A percentile compares a stretch with the other conserved stretches of the same genome.
Evolutionary conservation across 37 sponge, comb jelly and placozoan genomes (phyloP).

Genomic region (Eunapius fragilis): DNA sequence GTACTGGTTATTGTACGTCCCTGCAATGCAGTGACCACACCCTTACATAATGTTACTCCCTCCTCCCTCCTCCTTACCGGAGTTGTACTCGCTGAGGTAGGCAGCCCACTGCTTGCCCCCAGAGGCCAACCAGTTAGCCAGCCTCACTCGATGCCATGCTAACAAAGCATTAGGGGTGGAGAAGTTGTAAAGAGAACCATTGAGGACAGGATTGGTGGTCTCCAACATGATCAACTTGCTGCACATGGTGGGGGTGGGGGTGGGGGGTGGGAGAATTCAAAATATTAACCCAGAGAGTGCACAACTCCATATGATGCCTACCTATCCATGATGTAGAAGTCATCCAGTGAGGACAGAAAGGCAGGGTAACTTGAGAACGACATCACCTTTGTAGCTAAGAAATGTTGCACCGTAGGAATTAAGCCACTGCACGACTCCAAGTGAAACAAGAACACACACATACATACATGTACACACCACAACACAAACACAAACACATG

Average conservation of each 20-base stretch:
- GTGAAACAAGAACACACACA: not conserved
- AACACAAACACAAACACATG: not conserved
- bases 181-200: slow-evolving; percentile 27
- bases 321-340: slow-evolving; percentile 79
- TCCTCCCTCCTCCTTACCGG: slow-evolving; percentile 28
- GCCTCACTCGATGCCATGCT: slow-evolving; percentile 75
- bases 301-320: not conserved
- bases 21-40: slow-evolving; percentile 19
- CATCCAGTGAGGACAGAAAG: slow-evolving; percentile 60
- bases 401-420: no score
- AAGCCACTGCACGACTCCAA: no score
- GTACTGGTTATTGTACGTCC: slow-evolving; percentile 82
- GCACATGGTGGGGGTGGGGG: not conserved
- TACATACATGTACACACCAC: not conserved
- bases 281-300: not conserved
- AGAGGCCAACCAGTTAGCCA: slow-evolving; percentile 68
- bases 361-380: slow-evolving; percentile 78
- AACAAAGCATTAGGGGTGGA: slow-evolving; percentile 51
- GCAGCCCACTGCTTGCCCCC: slow-evolving; percentile 52
- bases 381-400: slow-evolving; percentile 47
- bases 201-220: slow-evolving; percentile 58
- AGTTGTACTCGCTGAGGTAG: slow-evolving; percentile 49
- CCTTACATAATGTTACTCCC: not conserved
- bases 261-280: no score
- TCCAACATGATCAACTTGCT: slow-evolving; percentile 74